Conservation (phyloP, 30 jellyfish, hydroid and myxozoan species). For the Morbakka virulenta region DNA sequence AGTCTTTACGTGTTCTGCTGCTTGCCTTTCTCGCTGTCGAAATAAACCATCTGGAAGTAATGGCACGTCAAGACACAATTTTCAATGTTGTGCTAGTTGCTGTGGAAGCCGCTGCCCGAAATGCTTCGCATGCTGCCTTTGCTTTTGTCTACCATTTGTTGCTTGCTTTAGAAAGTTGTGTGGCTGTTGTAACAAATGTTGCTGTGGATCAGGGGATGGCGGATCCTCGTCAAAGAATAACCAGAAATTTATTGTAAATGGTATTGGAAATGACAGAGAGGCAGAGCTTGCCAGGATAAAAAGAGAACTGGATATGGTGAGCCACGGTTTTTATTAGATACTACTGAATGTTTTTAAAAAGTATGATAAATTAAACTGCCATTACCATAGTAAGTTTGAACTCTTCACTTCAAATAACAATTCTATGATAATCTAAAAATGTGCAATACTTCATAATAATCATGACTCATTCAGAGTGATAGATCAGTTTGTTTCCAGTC, state of each 20-base stretch:
- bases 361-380: too few relatives aligned
- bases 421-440: too few relatives aligned
- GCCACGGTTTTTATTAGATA: not conserved
- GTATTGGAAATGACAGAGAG: slow-evolving; percentile 51
- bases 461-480: not conserved
- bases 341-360: not conserved
- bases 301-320: slow-evolving; percentile 63
- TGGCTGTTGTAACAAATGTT: slow-evolving; percentile 58
- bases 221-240: slow-evolving; percentile 38
- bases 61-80: not conserved
- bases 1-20: too few relatives aligned
- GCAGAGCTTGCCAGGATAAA: slow-evolving; percentile 66
- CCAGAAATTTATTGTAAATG: slow-evolving; percentile 60
- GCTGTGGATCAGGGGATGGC: slow-evolving; percentile 59
- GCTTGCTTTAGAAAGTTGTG: slow-evolving; percentile 33
- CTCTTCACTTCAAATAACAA: too few relatives aligned
- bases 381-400: too few relatives aligned
- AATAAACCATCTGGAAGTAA: too few relatives aligned
- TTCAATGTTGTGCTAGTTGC: slow-evolving; percentile 50
- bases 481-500: too few relatives aligned
- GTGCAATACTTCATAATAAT: too few relatives aligned
- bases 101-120: slow-evolving; percentile 60
- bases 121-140: slow-evolving; percentile 45
- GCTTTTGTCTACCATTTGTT: slow-evolving; percentile 62
- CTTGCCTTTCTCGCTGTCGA: too few relatives aligned